Conservation (phyloP, 2,797 vertebrate genomes). For the Scyliorhinus canicula region DNA sequence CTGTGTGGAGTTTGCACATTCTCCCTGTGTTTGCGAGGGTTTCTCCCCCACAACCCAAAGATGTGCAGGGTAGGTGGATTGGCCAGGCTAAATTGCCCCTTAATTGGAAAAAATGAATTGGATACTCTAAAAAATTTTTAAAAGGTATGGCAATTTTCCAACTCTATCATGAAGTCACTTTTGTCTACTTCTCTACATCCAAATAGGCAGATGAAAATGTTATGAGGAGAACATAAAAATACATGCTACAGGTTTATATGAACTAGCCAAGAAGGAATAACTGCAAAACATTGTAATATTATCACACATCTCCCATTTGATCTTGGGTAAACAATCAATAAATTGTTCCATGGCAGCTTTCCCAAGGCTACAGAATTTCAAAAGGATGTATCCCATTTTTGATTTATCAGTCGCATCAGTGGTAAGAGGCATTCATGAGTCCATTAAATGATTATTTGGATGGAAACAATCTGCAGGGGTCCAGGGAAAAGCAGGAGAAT, state of each 20-base stretch:
- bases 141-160: neutral
- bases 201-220: neutral
- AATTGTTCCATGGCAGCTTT: neutral
- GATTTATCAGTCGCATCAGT: neutral
- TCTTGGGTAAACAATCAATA: neutral
- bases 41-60: too few relatives aligned
- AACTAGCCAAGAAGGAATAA: neutral
- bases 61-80: too few relatives aligned
- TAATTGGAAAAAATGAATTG: too few relatives aligned
- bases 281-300: neutral
- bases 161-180: neutral
- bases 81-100: too few relatives aligned
- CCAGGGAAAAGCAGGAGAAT: too few relatives aligned
- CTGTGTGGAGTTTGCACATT: too few relatives aligned
- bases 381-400: neutral
- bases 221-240: neutral
- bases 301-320: neutral
- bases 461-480: too few relatives aligned
- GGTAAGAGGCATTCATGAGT: neutral
- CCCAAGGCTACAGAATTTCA: neutral
- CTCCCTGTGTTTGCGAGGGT: too few relatives aligned
- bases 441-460: too few relatives aligned
- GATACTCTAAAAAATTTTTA: too few relatives aligned
- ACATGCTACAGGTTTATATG: neutral
- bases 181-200: neutral